Evolutionary conservation across 2,113 vertebrate genomes (phyloP).

Genomic region (Fulica atra): DNA sequence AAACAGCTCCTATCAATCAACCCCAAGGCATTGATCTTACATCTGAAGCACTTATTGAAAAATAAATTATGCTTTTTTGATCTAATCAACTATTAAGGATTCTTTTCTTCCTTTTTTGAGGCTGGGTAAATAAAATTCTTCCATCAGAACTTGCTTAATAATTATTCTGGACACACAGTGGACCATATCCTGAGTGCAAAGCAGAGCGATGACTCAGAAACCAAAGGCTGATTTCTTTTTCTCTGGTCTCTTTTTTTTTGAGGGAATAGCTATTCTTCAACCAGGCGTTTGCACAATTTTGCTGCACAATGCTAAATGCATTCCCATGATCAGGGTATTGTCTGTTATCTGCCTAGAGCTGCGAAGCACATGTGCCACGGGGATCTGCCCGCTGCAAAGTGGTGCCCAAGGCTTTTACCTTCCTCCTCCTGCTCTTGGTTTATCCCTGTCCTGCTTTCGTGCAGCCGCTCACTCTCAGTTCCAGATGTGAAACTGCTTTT

Average conservation of each 20-base stretch:
- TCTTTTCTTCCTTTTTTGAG: slow-evolving; percentile 7
- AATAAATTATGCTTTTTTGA: slow-evolving; percentile 27
- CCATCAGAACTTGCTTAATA: slow-evolving; percentile 36
- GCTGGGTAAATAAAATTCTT: slow-evolving; percentile 25
- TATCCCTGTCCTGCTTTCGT: neutral
- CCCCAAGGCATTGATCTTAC: slow-evolving; percentile 51
- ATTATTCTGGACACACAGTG: slow-evolving; percentile 26
- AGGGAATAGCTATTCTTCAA: neutral
- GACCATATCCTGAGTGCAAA: neutral
- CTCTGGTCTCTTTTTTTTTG: neutral
- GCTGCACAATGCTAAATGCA: neutral
- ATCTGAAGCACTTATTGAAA: slow-evolving; percentile 51
- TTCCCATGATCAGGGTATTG: neutral
- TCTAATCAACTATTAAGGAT: slow-evolving; percentile 33
- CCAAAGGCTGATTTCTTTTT: neutral
- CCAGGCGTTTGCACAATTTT: neutral
- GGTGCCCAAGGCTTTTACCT: neutral
- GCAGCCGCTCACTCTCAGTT: neutral
- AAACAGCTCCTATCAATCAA: slow-evolving; percentile 32
- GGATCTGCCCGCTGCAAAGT: neutral
- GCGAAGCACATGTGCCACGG: neutral
- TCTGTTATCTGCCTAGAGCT: neutral
- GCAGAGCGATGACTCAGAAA: neutral
- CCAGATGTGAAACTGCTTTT: neutral
- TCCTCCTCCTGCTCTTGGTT: neutral